Evolutionary conservation across 2,113 vertebrate species (phyloP).

Genomic region (human (Homo sapiens)): DNA sequence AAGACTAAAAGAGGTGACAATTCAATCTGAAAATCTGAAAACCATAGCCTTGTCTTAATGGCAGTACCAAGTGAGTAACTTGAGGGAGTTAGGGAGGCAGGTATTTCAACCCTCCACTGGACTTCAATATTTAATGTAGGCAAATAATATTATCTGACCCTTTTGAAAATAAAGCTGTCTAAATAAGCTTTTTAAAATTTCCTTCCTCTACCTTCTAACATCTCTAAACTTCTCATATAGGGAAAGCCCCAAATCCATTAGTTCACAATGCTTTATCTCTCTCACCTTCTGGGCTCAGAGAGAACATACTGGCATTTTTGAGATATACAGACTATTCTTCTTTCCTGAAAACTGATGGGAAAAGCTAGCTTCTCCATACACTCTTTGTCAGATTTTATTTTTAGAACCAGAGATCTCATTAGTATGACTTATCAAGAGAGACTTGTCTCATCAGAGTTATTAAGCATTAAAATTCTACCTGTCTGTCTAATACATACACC

Average conservation of each 20-base stretch:
- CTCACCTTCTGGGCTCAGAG: neutral
- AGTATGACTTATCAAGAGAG: neutral
- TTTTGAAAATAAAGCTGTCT: neutral
- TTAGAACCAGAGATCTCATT: neutral
- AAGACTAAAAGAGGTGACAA: neutral
- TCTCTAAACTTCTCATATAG: neutral
- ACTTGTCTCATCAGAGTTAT: neutral
- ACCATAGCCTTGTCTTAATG: neutral
- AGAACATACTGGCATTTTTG: neutral
- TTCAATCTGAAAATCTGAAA: neutral
- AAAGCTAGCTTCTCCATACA: neutral
- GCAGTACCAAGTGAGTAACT: accelerated
- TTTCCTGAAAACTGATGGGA: neutral
- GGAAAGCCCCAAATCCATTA: neutral
- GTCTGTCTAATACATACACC: neutral
- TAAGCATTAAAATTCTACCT: conserved; percentile 23
- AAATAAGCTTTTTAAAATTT: neutral
- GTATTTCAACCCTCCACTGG: neutral
- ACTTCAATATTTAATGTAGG: neutral
- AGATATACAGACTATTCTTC: neutral
- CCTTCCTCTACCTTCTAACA: too few species aligned
- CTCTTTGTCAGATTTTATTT: neutral
- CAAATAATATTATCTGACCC: neutral
- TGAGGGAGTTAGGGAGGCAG: neutral
- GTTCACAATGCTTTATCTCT: neutral